Conservation (phyloP, 2,113 vertebrate genomes). For the Mustela lutreola region DNA sequence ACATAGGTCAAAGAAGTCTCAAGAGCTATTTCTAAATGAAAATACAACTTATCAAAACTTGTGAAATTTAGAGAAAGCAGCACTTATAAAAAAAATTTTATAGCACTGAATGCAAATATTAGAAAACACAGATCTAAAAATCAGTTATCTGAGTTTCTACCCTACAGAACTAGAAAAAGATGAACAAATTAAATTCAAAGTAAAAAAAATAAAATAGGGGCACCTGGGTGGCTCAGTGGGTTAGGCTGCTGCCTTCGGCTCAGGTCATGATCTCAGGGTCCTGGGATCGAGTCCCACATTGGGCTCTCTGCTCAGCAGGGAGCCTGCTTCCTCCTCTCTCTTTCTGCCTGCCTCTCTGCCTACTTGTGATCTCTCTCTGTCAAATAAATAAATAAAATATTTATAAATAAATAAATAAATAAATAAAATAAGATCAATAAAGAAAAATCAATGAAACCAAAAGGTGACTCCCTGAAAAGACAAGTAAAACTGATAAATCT, state of each 20-base stretch:
- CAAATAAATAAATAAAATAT: too few species aligned
- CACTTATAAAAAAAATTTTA: neutral
- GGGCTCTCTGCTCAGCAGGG: too few species aligned
- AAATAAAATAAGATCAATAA: neutral
- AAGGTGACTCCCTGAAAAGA: conserved; percentile 12
- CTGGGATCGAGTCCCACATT: too few species aligned
- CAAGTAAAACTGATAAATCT: neutral
- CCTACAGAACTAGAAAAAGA: neutral
- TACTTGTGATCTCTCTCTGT: too few species aligned
- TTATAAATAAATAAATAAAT: too few species aligned
- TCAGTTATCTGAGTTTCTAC: neutral
- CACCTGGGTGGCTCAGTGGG: too few species aligned
- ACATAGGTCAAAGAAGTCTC: neutral
- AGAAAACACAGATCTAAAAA: neutral
- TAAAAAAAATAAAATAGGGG: neutral
- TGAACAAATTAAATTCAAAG: conserved; percentile 46
- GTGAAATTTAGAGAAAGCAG: neutral
- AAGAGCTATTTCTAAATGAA: conserved; percentile 30
- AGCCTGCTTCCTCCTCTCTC: too few species aligned
- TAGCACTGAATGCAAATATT: neutral
- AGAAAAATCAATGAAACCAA: conserved; percentile 39
- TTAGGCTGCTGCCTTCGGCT: too few species aligned
- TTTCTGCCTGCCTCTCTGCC: too few species aligned
- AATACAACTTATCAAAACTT: conserved; percentile 28
- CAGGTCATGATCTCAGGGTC: too few species aligned